These are phyloP conservation scores for Venturia canescens DNA, from an alignment of 1,140 invertebrate species.

Conservation along the genomic window DNA sequence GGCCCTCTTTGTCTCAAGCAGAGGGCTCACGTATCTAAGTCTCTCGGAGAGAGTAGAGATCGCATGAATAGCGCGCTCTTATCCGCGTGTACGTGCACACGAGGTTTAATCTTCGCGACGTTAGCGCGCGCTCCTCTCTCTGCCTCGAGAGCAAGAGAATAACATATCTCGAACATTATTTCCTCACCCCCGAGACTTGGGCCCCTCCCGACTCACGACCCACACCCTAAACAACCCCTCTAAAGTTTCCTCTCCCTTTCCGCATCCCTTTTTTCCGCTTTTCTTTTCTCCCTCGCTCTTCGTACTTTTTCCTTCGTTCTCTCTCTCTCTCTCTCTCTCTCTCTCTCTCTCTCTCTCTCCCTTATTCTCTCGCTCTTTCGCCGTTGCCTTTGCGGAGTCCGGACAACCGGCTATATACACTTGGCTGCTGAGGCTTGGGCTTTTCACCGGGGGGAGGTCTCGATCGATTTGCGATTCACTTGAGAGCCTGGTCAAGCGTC, in stretches of 20 bases:
- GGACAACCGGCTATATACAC: conserved; percentile 14
- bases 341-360: conserved; percentile 25
- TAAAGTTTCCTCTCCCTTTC: conserved; percentile 10
- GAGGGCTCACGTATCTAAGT: conserved; percentile 43
- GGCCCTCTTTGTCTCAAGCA: not conserved
- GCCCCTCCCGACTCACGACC: conserved; percentile 36
- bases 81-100: conserved; percentile 51
- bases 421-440: conserved; percentile 28
- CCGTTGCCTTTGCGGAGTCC: conserved; percentile 9
- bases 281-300: conserved; percentile 22
- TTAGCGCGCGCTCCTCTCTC: not conserved
- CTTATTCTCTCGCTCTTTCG: not conserved
- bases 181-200: conserved; percentile 47
- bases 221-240: conserved; percentile 1
- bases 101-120: conserved; percentile 64
- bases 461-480: conserved; percentile 59
- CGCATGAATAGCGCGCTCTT: conserved; percentile 16
- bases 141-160: conserved; percentile 50
- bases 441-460: conserved; percentile 49
- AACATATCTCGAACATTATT: conserved; percentile 55
- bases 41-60: not conserved
- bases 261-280: conserved; percentile 5
- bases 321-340: conserved; percentile 32
- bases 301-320: not conserved
- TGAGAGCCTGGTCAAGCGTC: conserved; percentile 55